A percentile compares a stretch with the other conserved stretches of the same genome.
Evolutionary conservation across 1,140 invertebrate genomes (phyloP).

Genomic region (Diorhabda elongata): DNA sequence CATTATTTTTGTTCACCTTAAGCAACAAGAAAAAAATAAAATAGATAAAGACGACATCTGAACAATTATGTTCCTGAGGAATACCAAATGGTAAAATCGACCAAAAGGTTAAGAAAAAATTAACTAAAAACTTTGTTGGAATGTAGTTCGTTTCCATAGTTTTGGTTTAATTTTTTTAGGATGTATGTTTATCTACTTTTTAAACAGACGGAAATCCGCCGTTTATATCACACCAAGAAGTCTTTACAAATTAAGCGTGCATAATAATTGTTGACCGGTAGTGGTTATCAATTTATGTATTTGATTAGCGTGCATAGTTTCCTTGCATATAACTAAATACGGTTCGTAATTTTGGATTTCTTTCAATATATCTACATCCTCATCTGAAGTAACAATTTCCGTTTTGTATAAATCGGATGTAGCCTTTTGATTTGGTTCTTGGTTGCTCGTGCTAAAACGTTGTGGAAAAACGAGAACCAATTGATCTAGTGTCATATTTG

Average conservation of each 20-base stretch:
- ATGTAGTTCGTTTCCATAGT: too few relatives aligned
- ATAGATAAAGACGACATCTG: too few relatives aligned
- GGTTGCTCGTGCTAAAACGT: constrained; percentile 40
- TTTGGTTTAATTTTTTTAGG: too few relatives aligned
- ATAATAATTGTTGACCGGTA: constrained; percentile 57
- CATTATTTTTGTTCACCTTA: too few relatives aligned
- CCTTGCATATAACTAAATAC: constrained; percentile 53
- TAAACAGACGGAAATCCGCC: too few relatives aligned
- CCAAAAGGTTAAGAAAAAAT: too few relatives aligned
- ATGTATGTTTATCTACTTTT: too few relatives aligned
- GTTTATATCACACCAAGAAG: too few relatives aligned
- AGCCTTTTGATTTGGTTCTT: constrained; percentile 11
- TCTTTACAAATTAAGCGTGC: constrained; percentile 51
- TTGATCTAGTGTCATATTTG: constrained; percentile 50
- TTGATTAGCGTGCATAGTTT: constrained; percentile 57
- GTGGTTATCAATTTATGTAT: constrained; percentile 59
- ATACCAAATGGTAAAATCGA: too few relatives aligned
- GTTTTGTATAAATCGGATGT: not conserved
- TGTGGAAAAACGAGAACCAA: constrained; percentile 50
- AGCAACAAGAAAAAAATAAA: too few relatives aligned
- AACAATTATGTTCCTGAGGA: too few relatives aligned
- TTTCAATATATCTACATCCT: constrained; percentile 37
- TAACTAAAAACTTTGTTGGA: too few relatives aligned
- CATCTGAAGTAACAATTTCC: constrained; percentile 16
- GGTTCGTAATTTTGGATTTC: constrained; percentile 47